These are phyloP conservation scores for Drosophila takahashii DNA, from an alignment of 1,140 invertebrate species.

Conservation along the genomic window DNA sequence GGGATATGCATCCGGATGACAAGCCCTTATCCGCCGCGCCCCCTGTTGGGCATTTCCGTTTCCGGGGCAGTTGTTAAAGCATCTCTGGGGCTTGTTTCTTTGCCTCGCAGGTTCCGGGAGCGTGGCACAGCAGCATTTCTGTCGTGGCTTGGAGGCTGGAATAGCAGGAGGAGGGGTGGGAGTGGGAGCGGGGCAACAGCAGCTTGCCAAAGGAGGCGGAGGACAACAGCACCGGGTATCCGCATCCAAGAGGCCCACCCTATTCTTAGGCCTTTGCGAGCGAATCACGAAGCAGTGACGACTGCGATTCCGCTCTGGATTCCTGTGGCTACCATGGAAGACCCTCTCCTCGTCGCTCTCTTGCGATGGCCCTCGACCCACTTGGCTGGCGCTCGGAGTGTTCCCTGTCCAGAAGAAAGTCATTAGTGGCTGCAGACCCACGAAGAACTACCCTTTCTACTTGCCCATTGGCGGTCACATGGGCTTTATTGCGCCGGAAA, in stretches of 20 bases:
- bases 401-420: constrained; percentile 7
- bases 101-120: not conserved
- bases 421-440: not conserved
- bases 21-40: not conserved
- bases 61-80: not conserved
- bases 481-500: constrained; percentile 22
- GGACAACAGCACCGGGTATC: constrained; percentile 8
- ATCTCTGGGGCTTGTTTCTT: not conserved
- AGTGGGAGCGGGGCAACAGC: not conserved
- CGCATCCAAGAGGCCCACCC: not conserved
- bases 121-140: not conserved
- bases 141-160: not conserved
- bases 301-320: not conserved
- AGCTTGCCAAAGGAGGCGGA: not conserved
- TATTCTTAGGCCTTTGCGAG: not conserved
- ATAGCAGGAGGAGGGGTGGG: not conserved
- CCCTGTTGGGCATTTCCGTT: not conserved
- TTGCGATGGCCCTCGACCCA: not conserved
- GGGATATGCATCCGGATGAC: constrained; percentile 2
- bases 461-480: constrained; percentile 50
- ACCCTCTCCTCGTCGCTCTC: not conserved
- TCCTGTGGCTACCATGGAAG: not conserved
- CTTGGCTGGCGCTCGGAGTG: not conserved
- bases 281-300: constrained; percentile 37
- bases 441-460: constrained; percentile 3